Percentiles rank a stretch among this genome's conserved stretches.
Conservation (phyloP, 2,797 vertebrate species). For the Siniperca scherzeri region DNA sequence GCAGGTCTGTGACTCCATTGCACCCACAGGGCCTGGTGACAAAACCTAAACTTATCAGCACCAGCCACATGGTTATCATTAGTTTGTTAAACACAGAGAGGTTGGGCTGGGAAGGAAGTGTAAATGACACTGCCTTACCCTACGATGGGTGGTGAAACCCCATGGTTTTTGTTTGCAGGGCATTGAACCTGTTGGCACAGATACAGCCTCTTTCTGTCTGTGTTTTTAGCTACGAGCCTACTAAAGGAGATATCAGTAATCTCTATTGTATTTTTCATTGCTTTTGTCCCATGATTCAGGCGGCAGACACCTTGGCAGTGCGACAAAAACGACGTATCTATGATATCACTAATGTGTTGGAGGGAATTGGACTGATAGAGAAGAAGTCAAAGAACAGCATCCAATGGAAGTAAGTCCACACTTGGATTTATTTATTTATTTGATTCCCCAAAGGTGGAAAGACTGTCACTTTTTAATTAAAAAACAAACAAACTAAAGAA, state of each 20-base stretch:
- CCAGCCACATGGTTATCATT: conserved; percentile 51
- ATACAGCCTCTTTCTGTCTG: background rate
- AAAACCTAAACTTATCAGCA: conserved; percentile 51
- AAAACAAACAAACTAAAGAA: too few species aligned
- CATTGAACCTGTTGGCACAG: background rate
- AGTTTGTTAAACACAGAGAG: conserved; percentile 23
- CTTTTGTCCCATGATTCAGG: conserved; percentile 81
- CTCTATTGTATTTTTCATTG: background rate
- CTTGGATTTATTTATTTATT: background rate
- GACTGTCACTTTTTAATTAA: background rate
- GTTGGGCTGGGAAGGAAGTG: conserved; percentile 28
- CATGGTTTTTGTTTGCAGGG: background rate
- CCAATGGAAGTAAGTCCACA: conserved; percentile 96
- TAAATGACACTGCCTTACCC: background rate
- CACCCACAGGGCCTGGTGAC: background rate
- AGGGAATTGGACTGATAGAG: conserved; percentile 98
- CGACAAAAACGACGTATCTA: conserved; percentile 98
- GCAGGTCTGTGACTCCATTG: background rate
- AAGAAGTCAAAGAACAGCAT: conserved; percentile 99
- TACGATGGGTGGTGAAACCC: background rate
- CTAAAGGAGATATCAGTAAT: background rate
- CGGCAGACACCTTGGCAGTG: conserved; percentile 97
- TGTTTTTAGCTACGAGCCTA: background rate
- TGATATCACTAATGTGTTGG: conserved; percentile 98
- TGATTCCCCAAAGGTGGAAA: background rate